Evolutionary conservation across 2,888 invertebrate genomes (phyloP).

Genomic region (Panzeria rudis): DNA sequence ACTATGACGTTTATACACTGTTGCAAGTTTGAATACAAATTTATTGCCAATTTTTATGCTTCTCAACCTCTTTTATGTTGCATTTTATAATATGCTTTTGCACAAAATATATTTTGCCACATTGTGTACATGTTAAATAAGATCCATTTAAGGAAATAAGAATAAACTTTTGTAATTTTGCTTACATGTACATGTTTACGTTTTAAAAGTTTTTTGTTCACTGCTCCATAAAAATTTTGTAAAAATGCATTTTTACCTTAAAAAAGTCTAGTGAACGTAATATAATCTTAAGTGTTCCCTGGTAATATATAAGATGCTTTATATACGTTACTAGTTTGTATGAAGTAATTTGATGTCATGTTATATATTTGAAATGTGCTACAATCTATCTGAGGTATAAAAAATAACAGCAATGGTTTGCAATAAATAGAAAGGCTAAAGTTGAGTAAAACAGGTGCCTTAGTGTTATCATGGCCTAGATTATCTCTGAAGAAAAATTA

Average conservation of each 20-base stretch:
- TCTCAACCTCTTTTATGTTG: background rate
- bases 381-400: background rate
- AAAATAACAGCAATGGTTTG: background rate
- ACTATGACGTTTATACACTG: no score
- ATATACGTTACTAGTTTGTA: conserved; percentile 2
- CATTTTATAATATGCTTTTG: background rate
- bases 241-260: background rate
- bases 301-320: conserved; percentile 17
- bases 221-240: background rate
- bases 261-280: conserved; percentile 12
- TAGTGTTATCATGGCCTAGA: no score
- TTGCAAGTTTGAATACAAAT: no score
- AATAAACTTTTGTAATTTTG: conserved; percentile 44
- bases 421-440: background rate
- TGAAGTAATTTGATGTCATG: background rate
- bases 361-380: conserved; percentile 2
- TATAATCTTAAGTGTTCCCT: conserved; percentile 14
- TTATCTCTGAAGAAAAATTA: no score
- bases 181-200: conserved; percentile 48
- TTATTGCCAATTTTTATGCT: no score
- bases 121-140: conserved; percentile 30
- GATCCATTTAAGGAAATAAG: conserved; percentile 15
- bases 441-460: no score
- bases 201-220: conserved; percentile 23
- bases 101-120: conserved; percentile 10